phyloP scores from a whole-genome alignment of 2,797 vertebrate genomes.

The Halcyon chelicuti region DNA sequence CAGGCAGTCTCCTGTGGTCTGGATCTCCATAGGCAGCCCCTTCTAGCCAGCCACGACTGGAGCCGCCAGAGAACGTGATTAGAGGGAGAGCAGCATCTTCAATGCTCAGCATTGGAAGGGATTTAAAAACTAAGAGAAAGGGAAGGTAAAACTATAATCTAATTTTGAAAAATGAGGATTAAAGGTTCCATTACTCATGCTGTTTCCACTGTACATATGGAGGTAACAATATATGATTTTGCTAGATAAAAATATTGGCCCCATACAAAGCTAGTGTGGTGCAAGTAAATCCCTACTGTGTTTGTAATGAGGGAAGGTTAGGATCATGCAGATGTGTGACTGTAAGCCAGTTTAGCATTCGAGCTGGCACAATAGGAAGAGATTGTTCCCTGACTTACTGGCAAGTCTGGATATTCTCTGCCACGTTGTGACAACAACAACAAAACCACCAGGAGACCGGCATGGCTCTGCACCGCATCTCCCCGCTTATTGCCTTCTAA shows the following conservation, averaged over 20 bases:
- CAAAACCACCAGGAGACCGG: conserved; percentile 40
- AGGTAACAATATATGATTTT: conserved; percentile 79
- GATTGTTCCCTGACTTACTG: conserved; percentile 76
- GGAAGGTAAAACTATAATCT: conserved; percentile 76
- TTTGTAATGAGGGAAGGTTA: conserved; percentile 77
- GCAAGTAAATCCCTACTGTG: conserved; percentile 77
- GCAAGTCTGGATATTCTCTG: conserved; percentile 70
- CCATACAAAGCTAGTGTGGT: conserved; percentile 61
- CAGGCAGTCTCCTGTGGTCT: conserved; percentile 58
- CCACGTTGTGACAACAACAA: conserved; percentile 4
- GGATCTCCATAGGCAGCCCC: conserved; percentile 40
- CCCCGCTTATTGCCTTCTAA: conserved; percentile 55
- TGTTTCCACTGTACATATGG: conserved; percentile 75
- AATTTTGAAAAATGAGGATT: conserved; percentile 82
- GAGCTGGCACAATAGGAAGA: conserved; percentile 73
- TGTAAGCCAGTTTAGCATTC: conserved; percentile 75
- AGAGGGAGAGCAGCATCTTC: conserved; percentile 15
- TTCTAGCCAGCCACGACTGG: conserved; percentile 11
- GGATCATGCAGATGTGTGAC: conserved; percentile 71
- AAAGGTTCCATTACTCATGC: conserved; percentile 78
- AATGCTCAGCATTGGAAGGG: conserved; percentile 21
- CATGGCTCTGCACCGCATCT: neutral
- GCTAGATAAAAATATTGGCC: conserved; percentile 78
- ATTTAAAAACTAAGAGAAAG: conserved; percentile 66
- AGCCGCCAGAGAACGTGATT: conserved; percentile 52